These are phyloP conservation scores for Morinoia aosen DNA, from an alignment of 2,888 invertebrate species.

Conservation along the genomic window DNA sequence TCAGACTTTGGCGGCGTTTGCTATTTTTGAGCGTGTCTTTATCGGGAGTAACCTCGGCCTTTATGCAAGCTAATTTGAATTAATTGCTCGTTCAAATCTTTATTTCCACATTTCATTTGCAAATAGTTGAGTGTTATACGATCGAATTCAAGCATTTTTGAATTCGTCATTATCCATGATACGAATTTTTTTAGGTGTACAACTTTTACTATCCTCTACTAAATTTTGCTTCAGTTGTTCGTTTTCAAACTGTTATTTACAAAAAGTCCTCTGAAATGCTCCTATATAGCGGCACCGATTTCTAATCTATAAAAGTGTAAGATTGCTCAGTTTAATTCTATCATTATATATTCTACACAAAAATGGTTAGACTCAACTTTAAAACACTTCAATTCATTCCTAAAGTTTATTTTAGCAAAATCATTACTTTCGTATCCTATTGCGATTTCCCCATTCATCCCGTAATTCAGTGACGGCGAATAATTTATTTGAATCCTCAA, in stretches of 20 bases:
- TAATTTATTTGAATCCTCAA: neutral
- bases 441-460: neutral
- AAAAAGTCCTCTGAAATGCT: too few species aligned
- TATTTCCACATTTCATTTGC: neutral
- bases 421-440: neutral
- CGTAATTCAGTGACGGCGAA: neutral
- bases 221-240: neutral
- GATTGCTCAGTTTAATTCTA: too few species aligned
- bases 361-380: neutral
- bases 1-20: neutral
- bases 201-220: neutral
- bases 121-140: neutral
- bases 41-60: neutral
- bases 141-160: neutral
- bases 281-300: too few species aligned
- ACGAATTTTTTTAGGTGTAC: neutral
- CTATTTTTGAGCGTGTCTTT: neutral
- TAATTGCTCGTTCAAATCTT: neutral
- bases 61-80: neutral
- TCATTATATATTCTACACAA: too few species aligned
- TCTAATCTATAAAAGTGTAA: too few species aligned
- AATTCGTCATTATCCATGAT: neutral
- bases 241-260: neutral
- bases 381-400: neutral
- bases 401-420: too few species aligned